Conservation (phyloP, 2,888 invertebrate genomes). For the Psococerastis gibbosa region DNA sequence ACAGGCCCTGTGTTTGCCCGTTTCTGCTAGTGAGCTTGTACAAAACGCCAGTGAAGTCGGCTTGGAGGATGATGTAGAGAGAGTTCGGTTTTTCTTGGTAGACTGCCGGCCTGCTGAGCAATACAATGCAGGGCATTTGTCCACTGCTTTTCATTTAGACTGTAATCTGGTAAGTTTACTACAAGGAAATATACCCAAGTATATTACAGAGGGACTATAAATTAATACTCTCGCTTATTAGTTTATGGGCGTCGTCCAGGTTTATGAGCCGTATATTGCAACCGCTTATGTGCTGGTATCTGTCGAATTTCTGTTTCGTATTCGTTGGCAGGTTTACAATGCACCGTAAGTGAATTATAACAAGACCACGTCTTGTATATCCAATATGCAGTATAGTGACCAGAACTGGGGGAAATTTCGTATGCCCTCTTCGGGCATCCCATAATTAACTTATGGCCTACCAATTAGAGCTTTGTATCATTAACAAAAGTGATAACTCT, state of each 20-base stretch:
- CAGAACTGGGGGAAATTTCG: too few species aligned
- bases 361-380: too few species aligned
- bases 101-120: constrained; percentile 94
- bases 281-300: background rate
- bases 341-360: too few species aligned
- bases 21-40: constrained; percentile 83
- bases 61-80: constrained; percentile 30
- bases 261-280: background rate
- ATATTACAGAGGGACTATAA: background rate
- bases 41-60: constrained; percentile 44
- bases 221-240: background rate
- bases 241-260: too few species aligned
- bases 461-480: too few species aligned
- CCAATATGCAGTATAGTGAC: too few species aligned
- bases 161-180: constrained; percentile 52
- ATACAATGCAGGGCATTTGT: constrained; percentile 90
- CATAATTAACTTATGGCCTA: too few species aligned
- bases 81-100: constrained; percentile 79
- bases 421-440: too few species aligned
- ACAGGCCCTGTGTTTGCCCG: constrained; percentile 85
- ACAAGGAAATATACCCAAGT: too few species aligned
- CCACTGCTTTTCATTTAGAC: constrained; percentile 95
- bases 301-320: too few species aligned
- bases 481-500: too few species aligned
- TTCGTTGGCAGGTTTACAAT: too few species aligned